Evolutionary conservation across 2,797 vertebrate species (phyloP).

Genomic region (Trematomus bernacchii): DNA sequence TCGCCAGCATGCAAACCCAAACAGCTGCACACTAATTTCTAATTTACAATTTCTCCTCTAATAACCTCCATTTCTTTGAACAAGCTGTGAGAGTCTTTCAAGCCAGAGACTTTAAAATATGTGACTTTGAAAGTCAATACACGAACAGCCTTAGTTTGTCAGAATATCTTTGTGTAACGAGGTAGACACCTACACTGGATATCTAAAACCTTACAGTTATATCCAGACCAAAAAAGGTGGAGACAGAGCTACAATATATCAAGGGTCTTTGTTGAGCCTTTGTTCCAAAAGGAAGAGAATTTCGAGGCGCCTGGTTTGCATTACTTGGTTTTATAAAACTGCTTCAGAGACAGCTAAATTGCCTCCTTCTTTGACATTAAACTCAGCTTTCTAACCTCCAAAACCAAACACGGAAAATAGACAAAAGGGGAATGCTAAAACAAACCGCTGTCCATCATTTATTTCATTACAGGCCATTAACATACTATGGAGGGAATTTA

Average conservation of each 20-base stretch:
- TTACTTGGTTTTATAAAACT: constrained; percentile 69
- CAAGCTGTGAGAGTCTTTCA: constrained; percentile 53
- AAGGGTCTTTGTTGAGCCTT: constrained; percentile 56
- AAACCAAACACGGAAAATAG: constrained; percentile 73
- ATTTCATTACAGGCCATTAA: constrained; percentile 73
- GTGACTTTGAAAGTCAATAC: constrained; percentile 34
- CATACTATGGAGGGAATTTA: constrained; percentile 51
- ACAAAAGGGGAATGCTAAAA: constrained; percentile 68
- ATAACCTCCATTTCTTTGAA: constrained; percentile 50
- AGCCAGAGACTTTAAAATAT: constrained; percentile 42
- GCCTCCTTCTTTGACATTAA: constrained; percentile 67
- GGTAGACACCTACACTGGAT: constrained; percentile 37
- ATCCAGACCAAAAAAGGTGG: constrained; percentile 50
- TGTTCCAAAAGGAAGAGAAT: constrained; percentile 55
- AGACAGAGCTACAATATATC: constrained; percentile 39
- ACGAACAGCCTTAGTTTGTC: constrained; percentile 28
- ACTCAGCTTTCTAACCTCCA: constrained; percentile 62
- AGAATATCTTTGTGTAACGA: constrained; percentile 20
- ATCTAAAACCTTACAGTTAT: constrained; percentile 25
- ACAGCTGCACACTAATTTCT: constrained; percentile 64
- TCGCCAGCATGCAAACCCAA: constrained; percentile 59
- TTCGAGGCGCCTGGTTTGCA: constrained; percentile 73
- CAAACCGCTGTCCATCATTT: constrained; percentile 69
- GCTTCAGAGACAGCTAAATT: constrained; percentile 73
- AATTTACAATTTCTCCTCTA: constrained; percentile 57